Percentiles rank a stretch among this genome's conserved stretches.
Conservation (phyloP, 2,888 invertebrate species). For the Lysandra coridon region DNA sequence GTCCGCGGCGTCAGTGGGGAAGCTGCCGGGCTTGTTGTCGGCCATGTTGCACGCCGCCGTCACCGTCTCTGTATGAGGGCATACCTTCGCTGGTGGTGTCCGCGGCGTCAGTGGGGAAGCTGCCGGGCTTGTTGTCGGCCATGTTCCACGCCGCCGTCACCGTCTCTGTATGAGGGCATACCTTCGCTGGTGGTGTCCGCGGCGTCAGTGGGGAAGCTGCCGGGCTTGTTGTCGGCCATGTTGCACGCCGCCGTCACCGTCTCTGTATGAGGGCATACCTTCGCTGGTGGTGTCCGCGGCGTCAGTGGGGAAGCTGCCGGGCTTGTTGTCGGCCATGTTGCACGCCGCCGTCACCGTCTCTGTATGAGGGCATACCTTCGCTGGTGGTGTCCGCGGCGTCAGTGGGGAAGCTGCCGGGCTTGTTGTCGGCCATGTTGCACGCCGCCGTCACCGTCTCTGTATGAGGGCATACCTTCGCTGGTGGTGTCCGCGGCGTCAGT, state of each 20-base stretch:
- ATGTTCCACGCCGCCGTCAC: too few species aligned
- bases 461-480: too few species aligned
- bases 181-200: conserved; percentile 69
- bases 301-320: too few species aligned
- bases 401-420: conserved; percentile 68
- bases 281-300: too few species aligned
- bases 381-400: conserved; percentile 64
- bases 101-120: too few species aligned
- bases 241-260: conserved; percentile 74
- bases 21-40: conserved; percentile 66
- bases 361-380: conserved; percentile 53
- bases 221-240: conserved; percentile 70
- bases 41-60: conserved; percentile 75
- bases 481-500: too few species aligned
- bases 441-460: conserved; percentile 73
- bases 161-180: conserved; percentile 37
- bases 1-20: conserved; percentile 66
- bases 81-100: too few species aligned
- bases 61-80: conserved; percentile 59
- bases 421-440: conserved; percentile 73
- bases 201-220: conserved; percentile 68
- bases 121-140: too few species aligned
- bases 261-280: conserved; percentile 44
- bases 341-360: too few species aligned
- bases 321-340: too few species aligned